Percentiles rank a stretch among this genome's conserved stretches.
Evolutionary conservation across 2,113 vertebrate genomes (phyloP).

Genomic region (Poicephalus meyeri): DNA sequence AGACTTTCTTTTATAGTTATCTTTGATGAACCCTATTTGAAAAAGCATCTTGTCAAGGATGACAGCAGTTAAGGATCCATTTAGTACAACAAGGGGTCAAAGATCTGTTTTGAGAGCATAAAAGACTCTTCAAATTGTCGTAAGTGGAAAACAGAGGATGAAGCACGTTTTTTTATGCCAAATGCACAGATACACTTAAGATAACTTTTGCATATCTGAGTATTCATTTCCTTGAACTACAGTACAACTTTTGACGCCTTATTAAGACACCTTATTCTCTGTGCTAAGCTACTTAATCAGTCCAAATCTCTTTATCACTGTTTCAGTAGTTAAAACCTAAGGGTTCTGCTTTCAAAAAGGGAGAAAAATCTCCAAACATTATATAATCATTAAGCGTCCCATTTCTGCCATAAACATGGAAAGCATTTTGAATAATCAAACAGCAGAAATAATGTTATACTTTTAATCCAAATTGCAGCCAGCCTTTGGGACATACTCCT

Average conservation of each 20-base stretch:
- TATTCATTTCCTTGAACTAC: not conserved
- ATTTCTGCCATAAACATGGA: not conserved
- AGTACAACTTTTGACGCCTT: not conserved
- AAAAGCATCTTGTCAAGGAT: not conserved
- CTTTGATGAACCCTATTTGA: not conserved
- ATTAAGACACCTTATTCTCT: not conserved
- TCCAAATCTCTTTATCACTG: not conserved
- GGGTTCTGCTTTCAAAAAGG: not conserved
- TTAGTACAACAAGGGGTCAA: not conserved
- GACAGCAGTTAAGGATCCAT: slow-evolving; percentile 2
- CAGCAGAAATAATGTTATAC: slow-evolving; percentile 62
- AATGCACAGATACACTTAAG: not conserved
- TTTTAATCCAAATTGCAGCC: slow-evolving; percentile 92
- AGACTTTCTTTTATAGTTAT: not conserved
- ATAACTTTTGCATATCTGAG: not conserved
- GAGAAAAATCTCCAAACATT: not conserved
- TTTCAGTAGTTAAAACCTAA: not conserved
- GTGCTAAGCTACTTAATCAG: not conserved
- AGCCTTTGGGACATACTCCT: slow-evolving; percentile 87
- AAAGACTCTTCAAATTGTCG: not conserved
- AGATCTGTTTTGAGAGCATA: slow-evolving; percentile 16
- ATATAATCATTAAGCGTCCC: not conserved
- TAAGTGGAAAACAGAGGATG: not conserved
- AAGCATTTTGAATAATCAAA: not conserved
- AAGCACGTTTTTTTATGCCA: not conserved